Conservation (phyloP, 1,140 invertebrate genomes). For the Rhyzopertha dominica region DNA sequence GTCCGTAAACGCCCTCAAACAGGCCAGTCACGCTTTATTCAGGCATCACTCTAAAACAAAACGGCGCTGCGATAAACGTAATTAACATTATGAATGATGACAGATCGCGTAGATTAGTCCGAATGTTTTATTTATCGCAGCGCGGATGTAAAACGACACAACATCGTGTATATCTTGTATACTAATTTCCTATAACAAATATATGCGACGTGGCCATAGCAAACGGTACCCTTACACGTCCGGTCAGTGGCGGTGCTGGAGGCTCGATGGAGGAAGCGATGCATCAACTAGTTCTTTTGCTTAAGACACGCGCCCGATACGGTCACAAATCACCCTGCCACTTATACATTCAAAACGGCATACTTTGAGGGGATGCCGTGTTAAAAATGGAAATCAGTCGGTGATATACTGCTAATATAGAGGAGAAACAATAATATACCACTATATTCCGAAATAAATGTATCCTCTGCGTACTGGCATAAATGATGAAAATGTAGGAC, state of each 20-base stretch:
- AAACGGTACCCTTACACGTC: slow-evolving; percentile 9
- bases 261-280: slow-evolving; percentile 9
- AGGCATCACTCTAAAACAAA: not conserved
- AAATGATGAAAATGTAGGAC: no score
- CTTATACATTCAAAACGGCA: slow-evolving; percentile 8
- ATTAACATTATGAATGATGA: not conserved
- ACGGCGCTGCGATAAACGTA: not conserved
- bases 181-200: slow-evolving; percentile 14
- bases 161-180: not conserved
- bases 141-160: not conserved
- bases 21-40: not conserved
- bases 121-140: not conserved
- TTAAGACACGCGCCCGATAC: slow-evolving; percentile 13
- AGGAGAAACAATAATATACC: no score
- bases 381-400: no score
- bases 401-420: no score
- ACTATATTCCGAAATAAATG: no score
- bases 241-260: slow-evolving; percentile 1
- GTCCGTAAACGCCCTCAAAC: not conserved
- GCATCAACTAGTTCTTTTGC: slow-evolving; percentile 16
- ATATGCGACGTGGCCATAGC: slow-evolving; percentile 11
- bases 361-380: slow-evolving; percentile 1
- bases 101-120: not conserved
- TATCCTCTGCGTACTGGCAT: no score
- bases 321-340: slow-evolving; percentile 13